A percentile compares a stretch with the other conserved stretches of the same genome.
phyloP scores from a whole-genome alignment of 2,888 invertebrate species.

The Spilosoma lubricipeda region DNA sequence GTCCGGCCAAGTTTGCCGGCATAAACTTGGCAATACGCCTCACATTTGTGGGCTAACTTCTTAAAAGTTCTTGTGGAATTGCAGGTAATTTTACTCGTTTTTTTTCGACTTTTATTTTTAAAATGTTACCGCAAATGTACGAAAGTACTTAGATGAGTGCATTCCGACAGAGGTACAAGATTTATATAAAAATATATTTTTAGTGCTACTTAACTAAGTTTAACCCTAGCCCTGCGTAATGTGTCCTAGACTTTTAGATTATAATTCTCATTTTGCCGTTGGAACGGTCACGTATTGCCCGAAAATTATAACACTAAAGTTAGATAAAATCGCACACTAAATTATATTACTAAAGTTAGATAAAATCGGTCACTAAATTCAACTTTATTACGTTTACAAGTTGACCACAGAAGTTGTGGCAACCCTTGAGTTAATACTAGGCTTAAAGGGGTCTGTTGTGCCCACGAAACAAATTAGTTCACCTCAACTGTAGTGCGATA shows the following conservation, averaged over 20 bases:
- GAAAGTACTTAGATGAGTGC: not conserved
- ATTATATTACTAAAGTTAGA: not conserved
- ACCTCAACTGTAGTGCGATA: conserved; percentile 40
- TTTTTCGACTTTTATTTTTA: conserved; percentile 9
- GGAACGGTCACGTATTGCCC: not conserved
- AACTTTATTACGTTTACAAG: conserved; percentile 1
- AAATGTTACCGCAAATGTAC: not conserved
- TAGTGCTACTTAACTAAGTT: too few species aligned
- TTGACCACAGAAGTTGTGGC: conserved; percentile 1
- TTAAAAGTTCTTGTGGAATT: conserved; percentile 31
- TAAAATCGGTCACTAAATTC: not conserved
- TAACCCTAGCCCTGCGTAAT: not conserved
- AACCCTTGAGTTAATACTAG: conserved; percentile 39
- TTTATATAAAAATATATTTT: too few species aligned
- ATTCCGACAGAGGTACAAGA: too few species aligned
- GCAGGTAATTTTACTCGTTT: conserved; percentile 36
- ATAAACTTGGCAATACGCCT: conserved; percentile 39
- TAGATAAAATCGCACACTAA: not conserved
- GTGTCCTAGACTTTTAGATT: not conserved
- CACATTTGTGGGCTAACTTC: conserved; percentile 36
- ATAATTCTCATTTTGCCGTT: not conserved
- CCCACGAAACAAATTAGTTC: conserved; percentile 40
- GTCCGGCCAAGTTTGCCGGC: conserved; percentile 27
- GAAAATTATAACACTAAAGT: not conserved
- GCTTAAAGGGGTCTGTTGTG: conserved; percentile 16